Evolutionary conservation across 1,140 invertebrate genomes (phyloP), one percentile per base, ranked within the genome.

Genomic region (Lepidotrigona ventralis): DNA sequence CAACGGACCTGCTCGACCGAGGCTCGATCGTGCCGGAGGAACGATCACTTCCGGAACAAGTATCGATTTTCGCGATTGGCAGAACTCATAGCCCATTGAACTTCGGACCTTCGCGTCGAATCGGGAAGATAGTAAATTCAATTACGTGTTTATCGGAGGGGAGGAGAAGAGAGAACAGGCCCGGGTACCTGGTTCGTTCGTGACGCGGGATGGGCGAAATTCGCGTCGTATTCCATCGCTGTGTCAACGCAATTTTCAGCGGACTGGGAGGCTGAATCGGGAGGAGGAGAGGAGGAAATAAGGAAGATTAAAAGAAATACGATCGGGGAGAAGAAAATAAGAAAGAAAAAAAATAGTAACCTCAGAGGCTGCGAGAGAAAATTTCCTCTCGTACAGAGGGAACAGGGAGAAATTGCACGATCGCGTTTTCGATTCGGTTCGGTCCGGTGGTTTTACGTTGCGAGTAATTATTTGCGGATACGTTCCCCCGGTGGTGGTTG

Each of bases 131-230:
- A 81, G 75, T 80, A 82, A 87, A 82, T 87, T 85, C 79, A 87
- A 87, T 88, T 85, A 87, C 86, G 70, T 79, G 80, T 87, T 87
- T 81, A 79, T 74, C 86, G 83, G 78, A 46, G 66, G 58, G 66
- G 33, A 39, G 83, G 78, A 77, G 68, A 29, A 64, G 26, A 53
- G 5, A 17, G 11, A 21, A 17, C 12, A 14, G 60, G 63, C 23
- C n/a, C 17, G 33, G 53, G 15, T 54, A 68, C 19, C 39, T 9
- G 19, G 33, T 39, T 33, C 78, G 33, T n/a, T 9, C 51, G 19
- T 19, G 12, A 26, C 15, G 66, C 12, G n/a, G 3, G 26, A 6
- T 15, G 14, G 53, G 39, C n/a, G 17, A 83, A 72, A 70, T 72
- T 53, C 60, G 56, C 82, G 33, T 23, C n/a, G 26, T 33, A 68